phyloP scores from a whole-genome alignment of 2,113 vertebrate genomes.

The Oncorhynchus gorbuscha region DNA sequence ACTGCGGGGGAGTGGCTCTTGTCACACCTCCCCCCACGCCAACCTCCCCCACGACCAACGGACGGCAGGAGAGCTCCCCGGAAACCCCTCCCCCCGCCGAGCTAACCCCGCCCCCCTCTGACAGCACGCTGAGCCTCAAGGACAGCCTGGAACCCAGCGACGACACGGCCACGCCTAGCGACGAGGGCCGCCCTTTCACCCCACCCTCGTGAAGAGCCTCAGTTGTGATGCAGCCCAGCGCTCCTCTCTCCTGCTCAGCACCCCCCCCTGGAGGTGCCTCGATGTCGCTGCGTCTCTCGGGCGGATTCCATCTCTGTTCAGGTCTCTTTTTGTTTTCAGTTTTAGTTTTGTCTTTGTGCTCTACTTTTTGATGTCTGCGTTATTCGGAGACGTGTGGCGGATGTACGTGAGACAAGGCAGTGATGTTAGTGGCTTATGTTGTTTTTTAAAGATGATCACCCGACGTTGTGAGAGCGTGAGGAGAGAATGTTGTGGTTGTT shows the following conservation, averaged over 20 bases:
- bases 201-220: slow-evolving; percentile 58
- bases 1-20: background rate
- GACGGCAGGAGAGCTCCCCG: slow-evolving; percentile 58
- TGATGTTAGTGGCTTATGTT: background rate
- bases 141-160: slow-evolving; percentile 77
- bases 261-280: slow-evolving; percentile 26
- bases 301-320: slow-evolving; percentile 5
- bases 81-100: slow-evolving; percentile 51
- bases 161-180: slow-evolving; percentile 65
- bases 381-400: background rate
- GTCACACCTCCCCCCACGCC: slow-evolving; percentile 29
- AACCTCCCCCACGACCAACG: slow-evolving; percentile 58
- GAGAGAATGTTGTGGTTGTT: background rate
- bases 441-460: background rate
- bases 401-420: slow-evolving; percentile 3
- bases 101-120: slow-evolving; percentile 62
- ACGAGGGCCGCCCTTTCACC: slow-evolving; percentile 67
- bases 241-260: slow-evolving; percentile 16
- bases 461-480: background rate
- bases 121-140: slow-evolving; percentile 75
- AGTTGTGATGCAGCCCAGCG: background rate
- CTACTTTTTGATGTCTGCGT: slow-evolving; percentile 26
- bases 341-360: slow-evolving; percentile 30
- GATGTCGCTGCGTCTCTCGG: slow-evolving; percentile 26
- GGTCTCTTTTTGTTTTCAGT: slow-evolving; percentile 19